phyloP scores from a whole-genome alignment of 2,888 invertebrate genomes.

The Cryptocephalus primarius region DNA sequence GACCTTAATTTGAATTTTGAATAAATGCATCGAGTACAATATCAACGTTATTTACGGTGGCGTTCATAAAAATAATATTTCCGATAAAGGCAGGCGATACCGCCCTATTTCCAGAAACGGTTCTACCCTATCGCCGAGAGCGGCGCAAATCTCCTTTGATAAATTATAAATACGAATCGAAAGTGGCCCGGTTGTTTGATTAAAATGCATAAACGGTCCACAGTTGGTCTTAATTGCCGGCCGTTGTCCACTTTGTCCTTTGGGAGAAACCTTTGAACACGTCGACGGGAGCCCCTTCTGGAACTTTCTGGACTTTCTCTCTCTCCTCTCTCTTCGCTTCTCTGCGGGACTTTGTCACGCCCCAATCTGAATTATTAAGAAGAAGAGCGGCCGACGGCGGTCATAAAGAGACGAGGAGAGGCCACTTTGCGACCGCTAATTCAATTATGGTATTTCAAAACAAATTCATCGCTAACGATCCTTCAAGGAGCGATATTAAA shows the following conservation, averaged over 20 bases:
- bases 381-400: conserved; percentile 4
- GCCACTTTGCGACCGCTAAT: conserved; percentile 24
- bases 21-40: no score
- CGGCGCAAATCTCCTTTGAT: conserved; percentile 15
- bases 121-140: no score
- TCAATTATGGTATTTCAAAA: conserved; percentile 22
- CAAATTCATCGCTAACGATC: conserved; percentile 7
- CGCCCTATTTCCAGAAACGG: no score
- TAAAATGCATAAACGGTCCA: conserved; percentile 29
- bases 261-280: conserved; percentile 26
- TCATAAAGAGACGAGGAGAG: conserved; percentile 17
- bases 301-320: background rate
- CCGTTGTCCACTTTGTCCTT: conserved; percentile 25
- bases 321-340: background rate
- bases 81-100: no score
- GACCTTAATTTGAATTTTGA: no score
- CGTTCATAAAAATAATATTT: no score
- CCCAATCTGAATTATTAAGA: conserved; percentile 1
- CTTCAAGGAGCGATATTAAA: background rate
- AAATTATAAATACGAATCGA: conserved; percentile 21
- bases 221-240: conserved; percentile 27
- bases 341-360: background rate
- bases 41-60: no score
- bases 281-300: conserved; percentile 5
- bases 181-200: conserved; percentile 25